Evolutionary conservation across 2,888 invertebrate species (phyloP), one percentile per base, ranked within the genome.

Genomic region (Agonopterix heracliana): DNA sequence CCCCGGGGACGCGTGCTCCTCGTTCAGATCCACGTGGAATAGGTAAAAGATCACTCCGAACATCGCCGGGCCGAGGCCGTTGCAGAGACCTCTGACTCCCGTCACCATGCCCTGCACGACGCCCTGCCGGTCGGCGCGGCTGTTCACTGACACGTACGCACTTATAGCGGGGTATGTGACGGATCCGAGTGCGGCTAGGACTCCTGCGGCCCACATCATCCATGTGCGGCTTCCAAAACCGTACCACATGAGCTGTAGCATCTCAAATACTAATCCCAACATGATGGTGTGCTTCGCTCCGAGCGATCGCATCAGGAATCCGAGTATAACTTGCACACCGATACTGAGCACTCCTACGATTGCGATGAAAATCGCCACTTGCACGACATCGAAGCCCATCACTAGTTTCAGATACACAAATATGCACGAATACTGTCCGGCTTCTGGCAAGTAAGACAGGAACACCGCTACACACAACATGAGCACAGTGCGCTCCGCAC

Each of bases 191-290:
- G 98, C 97, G 38, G 99, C 99, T 60, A 99, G 90, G 60, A 98
- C 93, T 48, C 99, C 99, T 9, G 99, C 99, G 40, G 96, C 95
- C 99, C 99, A 99, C 97, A 99, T 98, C 95, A 99, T 98, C 98
- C 98, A 98, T 56, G 94, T 95, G 68, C 97, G 95, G 64, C 97
- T 97, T 50, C 98, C 98, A 72, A 98, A 97, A 41, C 98, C 98
- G 78, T 97, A 98, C 96, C 98, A 98, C 90, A 98, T 93, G 57
- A 99, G 90, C 81, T 99, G 99, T 64, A 98, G 90, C 93, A 98
- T 95, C 90, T 99, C 99, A 87, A 98, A 98, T 56, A 97, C 86
- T 57, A 99, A 91, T 48, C 99, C 99, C 73, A 99, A 90, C 92
- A 99, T 97, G 66, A 99, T 99, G 49, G 99, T 97, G 78, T 97